A percentile compares a stretch with the other conserved stretches of the same genome.
Conservation (phyloP, 2,888 invertebrate genomes). For the Silvanus unidentatus region DNA sequence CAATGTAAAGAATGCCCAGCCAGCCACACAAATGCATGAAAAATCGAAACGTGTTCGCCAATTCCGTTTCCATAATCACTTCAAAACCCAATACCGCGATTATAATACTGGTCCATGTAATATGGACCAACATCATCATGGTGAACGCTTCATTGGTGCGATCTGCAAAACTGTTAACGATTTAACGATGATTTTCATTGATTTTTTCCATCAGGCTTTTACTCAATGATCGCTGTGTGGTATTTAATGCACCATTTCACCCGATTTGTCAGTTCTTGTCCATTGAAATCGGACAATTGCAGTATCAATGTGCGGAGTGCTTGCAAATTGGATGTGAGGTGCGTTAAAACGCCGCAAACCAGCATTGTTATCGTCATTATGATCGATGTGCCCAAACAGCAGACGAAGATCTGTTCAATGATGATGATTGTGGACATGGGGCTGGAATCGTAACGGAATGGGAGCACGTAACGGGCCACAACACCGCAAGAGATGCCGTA, state of each 20-base stretch:
- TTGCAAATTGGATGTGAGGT: slow-evolving; percentile 24
- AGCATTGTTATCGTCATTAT: slow-evolving; percentile 28
- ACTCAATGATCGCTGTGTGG: slow-evolving; percentile 27
- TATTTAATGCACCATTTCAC: slow-evolving; percentile 23
- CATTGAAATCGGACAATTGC: slow-evolving; percentile 1
- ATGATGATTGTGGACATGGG: slow-evolving; percentile 21
- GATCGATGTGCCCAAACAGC: slow-evolving; percentile 21
- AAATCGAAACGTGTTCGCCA: slow-evolving; percentile 26
- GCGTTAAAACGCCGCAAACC: slow-evolving; percentile 29
- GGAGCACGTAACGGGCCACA: slow-evolving; percentile 20
- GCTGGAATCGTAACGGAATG: slow-evolving; percentile 21
- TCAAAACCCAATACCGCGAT: slow-evolving; percentile 33
- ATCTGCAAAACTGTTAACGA: slow-evolving; percentile 10
- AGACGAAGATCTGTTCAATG: slow-evolving; percentile 21
- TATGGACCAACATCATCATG: slow-evolving; percentile 31
- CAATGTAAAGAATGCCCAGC: slow-evolving; percentile 29
- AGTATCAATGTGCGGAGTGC: neutral
- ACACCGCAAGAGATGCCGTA: slow-evolving; percentile 26
- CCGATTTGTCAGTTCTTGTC: slow-evolving; percentile 8
- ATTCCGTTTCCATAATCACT: slow-evolving; percentile 27
- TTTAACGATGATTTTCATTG: neutral
- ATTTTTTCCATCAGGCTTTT: slow-evolving; percentile 5
- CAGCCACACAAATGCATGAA: slow-evolving; percentile 32
- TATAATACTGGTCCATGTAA: slow-evolving; percentile 32
- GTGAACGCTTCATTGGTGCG: slow-evolving; percentile 25